Evolutionary conservation across 2,113 vertebrate species (phyloP).

Genomic region (Nannobrachium achirus): DNA sequence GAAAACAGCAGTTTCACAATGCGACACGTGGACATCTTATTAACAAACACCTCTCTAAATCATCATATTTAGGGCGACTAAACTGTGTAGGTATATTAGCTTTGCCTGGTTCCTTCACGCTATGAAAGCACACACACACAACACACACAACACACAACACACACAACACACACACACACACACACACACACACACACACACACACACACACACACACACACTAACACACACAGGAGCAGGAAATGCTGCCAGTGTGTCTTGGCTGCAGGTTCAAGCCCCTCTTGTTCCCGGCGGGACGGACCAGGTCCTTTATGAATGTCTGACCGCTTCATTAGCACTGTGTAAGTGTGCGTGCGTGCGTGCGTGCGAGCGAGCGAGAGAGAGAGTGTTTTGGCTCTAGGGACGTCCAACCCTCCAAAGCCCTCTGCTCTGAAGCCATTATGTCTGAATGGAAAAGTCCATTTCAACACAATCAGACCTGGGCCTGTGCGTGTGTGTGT

Average conservation of each 20-base stretch:
- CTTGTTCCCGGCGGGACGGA: too few species aligned
- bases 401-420: slow-evolving; percentile 44
- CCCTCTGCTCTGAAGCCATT: slow-evolving; percentile 63
- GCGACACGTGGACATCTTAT: too few species aligned
- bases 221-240: background rate
- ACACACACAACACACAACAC: background rate
- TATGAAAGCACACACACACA: background rate
- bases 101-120: too few species aligned
- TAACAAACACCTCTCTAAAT: too few species aligned
- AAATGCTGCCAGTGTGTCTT: too few species aligned
- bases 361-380: slow-evolving; percentile 22
- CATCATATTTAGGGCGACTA: too few species aligned
- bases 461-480: slow-evolving; percentile 57
- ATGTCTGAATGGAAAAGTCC: slow-evolving; percentile 68
- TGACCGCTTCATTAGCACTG: slow-evolving; percentile 10
- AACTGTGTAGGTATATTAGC: too few species aligned
- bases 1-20: too few species aligned
- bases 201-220: slow-evolving; percentile 23
- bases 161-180: background rate
- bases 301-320: too few species aligned
- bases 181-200: slow-evolving; percentile 12
- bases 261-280: too few species aligned
- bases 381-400: slow-evolving; percentile 45
- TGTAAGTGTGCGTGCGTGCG: slow-evolving; percentile 24
- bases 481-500: slow-evolving; percentile 22